Conservation (phyloP, 2,797 vertebrate genomes). For the Brachyalestes nurse region DNA sequence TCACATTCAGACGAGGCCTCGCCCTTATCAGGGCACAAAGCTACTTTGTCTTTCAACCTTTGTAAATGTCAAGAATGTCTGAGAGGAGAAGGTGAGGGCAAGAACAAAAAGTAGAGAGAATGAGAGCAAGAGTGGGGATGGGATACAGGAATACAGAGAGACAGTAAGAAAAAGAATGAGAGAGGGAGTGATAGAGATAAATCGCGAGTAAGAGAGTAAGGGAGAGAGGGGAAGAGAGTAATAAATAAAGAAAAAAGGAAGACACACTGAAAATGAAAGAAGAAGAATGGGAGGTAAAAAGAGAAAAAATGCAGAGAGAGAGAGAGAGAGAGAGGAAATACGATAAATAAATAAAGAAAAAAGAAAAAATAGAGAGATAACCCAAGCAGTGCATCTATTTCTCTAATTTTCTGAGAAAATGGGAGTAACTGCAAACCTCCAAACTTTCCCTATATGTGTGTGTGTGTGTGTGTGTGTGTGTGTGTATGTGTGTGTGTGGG, state of each 20-base stretch:
- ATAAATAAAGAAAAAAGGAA: not conserved
- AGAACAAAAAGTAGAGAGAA: conserved; percentile 19
- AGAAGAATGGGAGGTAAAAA: no score
- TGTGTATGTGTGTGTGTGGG: not conserved
- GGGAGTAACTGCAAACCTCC: not conserved
- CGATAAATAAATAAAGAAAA: not conserved
- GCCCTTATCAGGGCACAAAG: conserved; percentile 82
- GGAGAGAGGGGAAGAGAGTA: not conserved
- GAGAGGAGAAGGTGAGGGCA: conserved; percentile 57
- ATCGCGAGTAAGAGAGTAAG: not conserved
- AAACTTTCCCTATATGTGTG: not conserved
- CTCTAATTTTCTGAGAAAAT: not conserved
- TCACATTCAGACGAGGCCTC: conserved; percentile 74
- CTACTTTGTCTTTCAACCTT: conserved; percentile 85
- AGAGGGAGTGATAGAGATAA: conserved; percentile 48
- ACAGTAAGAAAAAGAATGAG: conserved; percentile 33
- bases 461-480: not conserved
- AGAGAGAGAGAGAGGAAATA: not conserved
- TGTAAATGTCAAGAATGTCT: conserved; percentile 85
- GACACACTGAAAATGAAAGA: not conserved
- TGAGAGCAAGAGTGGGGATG: not conserved
- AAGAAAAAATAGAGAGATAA: not conserved
- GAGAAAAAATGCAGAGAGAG: not conserved
- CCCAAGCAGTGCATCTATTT: no score
- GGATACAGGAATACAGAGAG: not conserved